phyloP scores from a whole-genome alignment of 1,140 invertebrate species.

The Trachymyrmex cornetzi region DNA sequence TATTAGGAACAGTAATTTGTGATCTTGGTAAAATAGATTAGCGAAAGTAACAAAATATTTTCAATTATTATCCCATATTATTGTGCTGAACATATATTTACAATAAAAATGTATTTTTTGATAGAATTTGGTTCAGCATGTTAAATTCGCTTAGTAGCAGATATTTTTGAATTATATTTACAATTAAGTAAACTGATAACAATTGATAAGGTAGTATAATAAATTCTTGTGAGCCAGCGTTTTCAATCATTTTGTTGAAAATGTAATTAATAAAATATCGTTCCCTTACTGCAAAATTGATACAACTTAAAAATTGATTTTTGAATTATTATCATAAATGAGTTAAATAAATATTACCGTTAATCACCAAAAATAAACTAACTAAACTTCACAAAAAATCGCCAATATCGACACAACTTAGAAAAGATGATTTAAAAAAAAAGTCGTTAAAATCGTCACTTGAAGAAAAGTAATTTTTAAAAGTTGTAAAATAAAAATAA shows the following conservation, averaged over 20 bases:
- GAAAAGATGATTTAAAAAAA: too few relatives aligned
- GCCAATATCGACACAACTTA: too few relatives aligned
- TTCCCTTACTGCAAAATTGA: neutral
- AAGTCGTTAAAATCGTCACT: too few relatives aligned
- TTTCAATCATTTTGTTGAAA: neutral
- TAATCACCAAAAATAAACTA: too few relatives aligned
- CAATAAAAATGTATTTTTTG: neutral
- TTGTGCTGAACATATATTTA: neutral
- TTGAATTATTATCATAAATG: too few relatives aligned
- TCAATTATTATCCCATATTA: neutral
- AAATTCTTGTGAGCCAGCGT: neutral
- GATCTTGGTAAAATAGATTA: neutral
- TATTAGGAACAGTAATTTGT: neutral
- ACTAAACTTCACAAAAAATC: too few relatives aligned
- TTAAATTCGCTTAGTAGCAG: neutral
- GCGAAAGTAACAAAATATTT: neutral
- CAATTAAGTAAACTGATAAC: neutral
- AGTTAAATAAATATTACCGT: too few relatives aligned
- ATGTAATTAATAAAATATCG: neutral
- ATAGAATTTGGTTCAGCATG: neutral
- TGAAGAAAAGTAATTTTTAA: too few relatives aligned
- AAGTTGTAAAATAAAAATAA: too few relatives aligned
- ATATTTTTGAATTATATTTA: neutral
- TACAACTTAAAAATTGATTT: too few relatives aligned
- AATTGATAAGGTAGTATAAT: neutral